Conservation (phyloP, 2,797 vertebrate genomes). For the Manis javanica region DNA sequence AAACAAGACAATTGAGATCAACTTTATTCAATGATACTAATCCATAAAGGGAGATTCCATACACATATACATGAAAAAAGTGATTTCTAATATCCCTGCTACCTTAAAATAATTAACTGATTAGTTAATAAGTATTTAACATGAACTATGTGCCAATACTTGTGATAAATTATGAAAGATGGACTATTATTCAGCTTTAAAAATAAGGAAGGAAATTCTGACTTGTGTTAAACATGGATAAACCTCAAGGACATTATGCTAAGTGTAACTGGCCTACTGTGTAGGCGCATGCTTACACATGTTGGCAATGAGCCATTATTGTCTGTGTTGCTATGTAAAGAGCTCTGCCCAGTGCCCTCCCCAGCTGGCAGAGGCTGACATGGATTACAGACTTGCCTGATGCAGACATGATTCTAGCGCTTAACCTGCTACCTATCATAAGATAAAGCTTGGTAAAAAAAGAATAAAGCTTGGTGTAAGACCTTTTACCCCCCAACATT, state of each 20-base stretch:
- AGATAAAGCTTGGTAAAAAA: no score
- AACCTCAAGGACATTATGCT: not conserved
- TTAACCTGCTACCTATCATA: no score
- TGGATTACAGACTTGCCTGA: no score
- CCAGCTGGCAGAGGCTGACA: no score
- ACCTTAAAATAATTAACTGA: constrained; percentile 38
- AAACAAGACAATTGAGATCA: constrained; percentile 30
- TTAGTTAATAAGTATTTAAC: not conserved
- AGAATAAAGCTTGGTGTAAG: no score
- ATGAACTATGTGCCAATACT: not conserved
- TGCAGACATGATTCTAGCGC: no score
- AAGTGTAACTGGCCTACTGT: not conserved
- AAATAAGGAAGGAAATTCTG: not conserved
- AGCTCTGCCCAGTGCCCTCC: no score
- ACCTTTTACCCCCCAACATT: no score
- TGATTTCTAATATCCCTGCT: not conserved
- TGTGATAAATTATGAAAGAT: not conserved
- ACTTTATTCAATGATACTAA: constrained; percentile 32
- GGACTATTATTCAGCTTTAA: not conserved
- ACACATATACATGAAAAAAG: not conserved
- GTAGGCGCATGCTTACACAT: not conserved
- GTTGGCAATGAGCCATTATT: no score
- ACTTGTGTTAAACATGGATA: not conserved
- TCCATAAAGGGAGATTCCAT: not conserved
- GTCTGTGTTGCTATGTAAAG: no score